A percentile compares a stretch with the other conserved stretches of the same genome.
Evolutionary conservation across 2,113 vertebrate genomes (phyloP).

Genomic region (Psittacus erithacus): DNA sequence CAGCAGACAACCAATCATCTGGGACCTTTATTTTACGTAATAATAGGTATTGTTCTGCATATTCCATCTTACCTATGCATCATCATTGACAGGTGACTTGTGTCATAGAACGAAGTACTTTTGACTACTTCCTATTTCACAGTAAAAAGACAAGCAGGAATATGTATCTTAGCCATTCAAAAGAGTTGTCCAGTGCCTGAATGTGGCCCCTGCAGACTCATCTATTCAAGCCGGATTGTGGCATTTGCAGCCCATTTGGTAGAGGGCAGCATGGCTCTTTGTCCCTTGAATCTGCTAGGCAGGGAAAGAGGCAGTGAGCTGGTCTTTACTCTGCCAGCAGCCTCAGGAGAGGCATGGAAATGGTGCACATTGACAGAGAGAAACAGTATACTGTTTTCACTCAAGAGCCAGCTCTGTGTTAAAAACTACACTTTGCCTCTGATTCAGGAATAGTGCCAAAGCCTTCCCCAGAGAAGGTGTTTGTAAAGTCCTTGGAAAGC

Average conservation of each 20-base stretch:
- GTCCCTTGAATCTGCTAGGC: background rate
- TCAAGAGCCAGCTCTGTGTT: background rate
- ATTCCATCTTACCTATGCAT: background rate
- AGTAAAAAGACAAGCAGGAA: background rate
- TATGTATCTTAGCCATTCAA: background rate
- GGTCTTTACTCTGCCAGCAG: background rate
- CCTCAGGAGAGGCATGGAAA: background rate
- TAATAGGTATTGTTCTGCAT: background rate
- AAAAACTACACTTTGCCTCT: background rate
- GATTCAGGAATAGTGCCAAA: background rate
- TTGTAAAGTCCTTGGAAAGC: slow-evolving; percentile 14
- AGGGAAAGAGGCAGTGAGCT: background rate
- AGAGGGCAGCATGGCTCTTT: background rate
- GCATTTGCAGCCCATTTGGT: background rate
- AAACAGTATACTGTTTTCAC: background rate
- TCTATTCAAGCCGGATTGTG: background rate
- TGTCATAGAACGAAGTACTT: background rate
- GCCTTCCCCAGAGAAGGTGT: background rate
- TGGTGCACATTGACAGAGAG: background rate
- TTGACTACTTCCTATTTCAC: background rate
- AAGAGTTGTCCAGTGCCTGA: background rate
- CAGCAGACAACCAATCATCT: background rate
- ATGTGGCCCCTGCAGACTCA: background rate
- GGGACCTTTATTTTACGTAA: background rate
- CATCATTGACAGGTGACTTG: background rate